phyloP scores from a whole-genome alignment of 2,113 vertebrate species.

The Pteronura brasiliensis region DNA sequence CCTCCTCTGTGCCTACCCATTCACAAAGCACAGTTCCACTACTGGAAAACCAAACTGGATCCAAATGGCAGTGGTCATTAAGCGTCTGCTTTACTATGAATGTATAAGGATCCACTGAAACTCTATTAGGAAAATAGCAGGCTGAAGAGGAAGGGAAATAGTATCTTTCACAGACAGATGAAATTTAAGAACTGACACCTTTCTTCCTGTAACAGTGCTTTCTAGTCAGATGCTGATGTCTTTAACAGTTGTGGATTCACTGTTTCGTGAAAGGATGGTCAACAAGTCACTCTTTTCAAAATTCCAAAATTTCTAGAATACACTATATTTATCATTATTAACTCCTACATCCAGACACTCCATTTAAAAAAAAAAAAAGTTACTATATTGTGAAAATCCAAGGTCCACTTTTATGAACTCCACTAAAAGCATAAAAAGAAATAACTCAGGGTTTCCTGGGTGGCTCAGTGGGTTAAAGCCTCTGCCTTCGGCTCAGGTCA shows the following conservation, averaged over 20 bases:
- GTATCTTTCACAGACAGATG: neutral
- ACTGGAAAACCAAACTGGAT: neutral
- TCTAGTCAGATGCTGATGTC: neutral
- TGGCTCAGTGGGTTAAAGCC: no score
- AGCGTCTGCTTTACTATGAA: neutral
- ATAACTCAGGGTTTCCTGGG: neutral
- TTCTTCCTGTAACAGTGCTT: neutral
- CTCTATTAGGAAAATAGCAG: neutral
- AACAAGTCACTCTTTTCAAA: neutral
- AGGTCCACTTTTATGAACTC: neutral
- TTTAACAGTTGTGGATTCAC: neutral
- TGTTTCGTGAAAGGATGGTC: neutral
- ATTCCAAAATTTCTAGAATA: neutral
- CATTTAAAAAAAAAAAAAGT: neutral
- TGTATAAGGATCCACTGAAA: neutral
- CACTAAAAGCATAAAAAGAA: neutral
- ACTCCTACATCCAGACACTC: neutral
- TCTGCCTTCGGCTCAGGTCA: no score
- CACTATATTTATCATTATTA: neutral
- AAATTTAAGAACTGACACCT: neutral
- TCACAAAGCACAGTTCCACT: neutral
- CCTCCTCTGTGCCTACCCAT: neutral
- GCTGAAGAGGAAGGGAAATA: neutral
- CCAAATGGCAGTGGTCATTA: neutral
- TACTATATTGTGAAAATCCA: constrained; percentile 52